A percentile compares a stretch with the other conserved stretches of the same genome.
These are phyloP conservation scores for Scaptomyza tumidula DNA, from an alignment of 2,888 invertebrate genomes.

Conservation along the genomic window DNA sequence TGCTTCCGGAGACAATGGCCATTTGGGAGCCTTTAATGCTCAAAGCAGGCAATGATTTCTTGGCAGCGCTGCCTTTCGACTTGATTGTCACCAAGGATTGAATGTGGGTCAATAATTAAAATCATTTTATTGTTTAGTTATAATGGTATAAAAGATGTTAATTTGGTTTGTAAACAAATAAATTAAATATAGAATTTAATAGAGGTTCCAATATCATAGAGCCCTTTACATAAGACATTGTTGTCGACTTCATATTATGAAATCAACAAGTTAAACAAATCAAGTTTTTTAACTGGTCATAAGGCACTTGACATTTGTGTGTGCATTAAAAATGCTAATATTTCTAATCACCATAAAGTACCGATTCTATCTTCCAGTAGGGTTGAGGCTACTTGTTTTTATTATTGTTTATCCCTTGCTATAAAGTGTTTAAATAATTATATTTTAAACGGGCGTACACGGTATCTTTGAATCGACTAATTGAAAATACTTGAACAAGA, in stretches of 20 bases:
- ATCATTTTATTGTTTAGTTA: conserved; percentile 16
- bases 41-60: conserved; percentile 80
- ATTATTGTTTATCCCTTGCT: neutral
- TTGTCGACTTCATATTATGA: neutral
- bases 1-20: conserved; percentile 84
- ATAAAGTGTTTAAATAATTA: neutral
- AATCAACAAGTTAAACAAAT: neutral
- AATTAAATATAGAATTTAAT: conserved; percentile 12
- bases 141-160: conserved; percentile 35
- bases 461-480: neutral
- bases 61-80: conserved; percentile 82
- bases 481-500: too few relatives aligned
- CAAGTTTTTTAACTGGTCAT: too few relatives aligned
- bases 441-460: too few relatives aligned
- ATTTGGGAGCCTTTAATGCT: conserved; percentile 82
- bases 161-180: conserved; percentile 49
- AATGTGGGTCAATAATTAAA: conserved; percentile 6
- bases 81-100: conserved; percentile 76
- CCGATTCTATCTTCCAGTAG: neutral
- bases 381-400: too few relatives aligned
- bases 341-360: neutral
- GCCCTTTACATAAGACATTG: neutral
- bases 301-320: neutral
- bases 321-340: neutral
- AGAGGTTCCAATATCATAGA: neutral